Evolutionary conservation across 1,140 invertebrate genomes (phyloP).

Genomic region (Penaeus indicus): DNA sequence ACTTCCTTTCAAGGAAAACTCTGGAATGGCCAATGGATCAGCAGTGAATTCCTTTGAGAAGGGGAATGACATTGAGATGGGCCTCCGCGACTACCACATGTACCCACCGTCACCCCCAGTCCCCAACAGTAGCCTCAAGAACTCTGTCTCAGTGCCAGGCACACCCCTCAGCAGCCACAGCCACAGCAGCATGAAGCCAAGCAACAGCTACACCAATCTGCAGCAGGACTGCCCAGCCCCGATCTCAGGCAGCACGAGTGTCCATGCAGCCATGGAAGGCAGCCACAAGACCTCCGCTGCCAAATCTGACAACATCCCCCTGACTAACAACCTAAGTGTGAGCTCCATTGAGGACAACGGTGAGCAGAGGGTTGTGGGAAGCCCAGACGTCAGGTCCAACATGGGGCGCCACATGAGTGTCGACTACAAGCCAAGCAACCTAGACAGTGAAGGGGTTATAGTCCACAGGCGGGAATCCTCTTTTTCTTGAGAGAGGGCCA

Average conservation of each 20-base stretch:
- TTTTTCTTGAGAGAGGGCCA: constrained; percentile 51
- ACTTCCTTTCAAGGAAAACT: constrained; percentile 20
- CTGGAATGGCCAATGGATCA: constrained; percentile 53
- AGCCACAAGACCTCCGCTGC: not conserved
- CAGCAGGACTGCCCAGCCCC: constrained; percentile 37
- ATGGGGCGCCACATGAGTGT: constrained; percentile 36
- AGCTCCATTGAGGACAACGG: constrained; percentile 58
- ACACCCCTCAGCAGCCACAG: constrained; percentile 35
- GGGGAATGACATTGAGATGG: constrained; percentile 27
- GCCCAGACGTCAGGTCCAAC: constrained; percentile 29
- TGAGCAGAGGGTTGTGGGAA: constrained; percentile 42
- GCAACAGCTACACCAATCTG: constrained; percentile 33
- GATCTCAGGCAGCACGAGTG: constrained; percentile 14
- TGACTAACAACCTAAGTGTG: constrained; percentile 49
- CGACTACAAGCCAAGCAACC: constrained; percentile 54
- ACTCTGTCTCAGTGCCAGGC: constrained; percentile 51
- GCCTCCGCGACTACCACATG: not conserved
- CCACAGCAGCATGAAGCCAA: constrained; percentile 33
- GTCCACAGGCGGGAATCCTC: constrained; percentile 16
- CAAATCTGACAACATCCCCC: constrained; percentile 4
- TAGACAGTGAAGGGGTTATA: constrained; percentile 46
- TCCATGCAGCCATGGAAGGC: constrained; percentile 2
- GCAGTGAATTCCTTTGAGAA: constrained; percentile 36
- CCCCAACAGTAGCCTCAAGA: constrained; percentile 11
- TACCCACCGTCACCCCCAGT: not conserved